phyloP scores from a whole-genome alignment of 2,888 invertebrate species.

The Neoaliturus tenellus region DNA sequence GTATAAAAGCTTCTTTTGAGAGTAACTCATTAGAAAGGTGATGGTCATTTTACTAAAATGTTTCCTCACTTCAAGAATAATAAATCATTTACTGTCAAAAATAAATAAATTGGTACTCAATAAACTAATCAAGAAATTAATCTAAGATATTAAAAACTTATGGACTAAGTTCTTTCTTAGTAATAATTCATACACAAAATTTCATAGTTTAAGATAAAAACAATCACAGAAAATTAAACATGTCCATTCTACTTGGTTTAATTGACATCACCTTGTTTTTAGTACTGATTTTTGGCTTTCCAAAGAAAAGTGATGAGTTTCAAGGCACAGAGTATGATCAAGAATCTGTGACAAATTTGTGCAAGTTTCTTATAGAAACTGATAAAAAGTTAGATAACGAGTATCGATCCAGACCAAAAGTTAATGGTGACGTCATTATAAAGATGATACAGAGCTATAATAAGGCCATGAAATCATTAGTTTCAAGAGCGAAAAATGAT shows the following conservation, averaged over 20 bases:
- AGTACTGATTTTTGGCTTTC: background rate
- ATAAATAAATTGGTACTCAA: too few species aligned
- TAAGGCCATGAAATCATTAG: background rate
- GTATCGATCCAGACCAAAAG: conserved; percentile 14
- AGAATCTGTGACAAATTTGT: background rate
- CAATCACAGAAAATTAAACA: background rate
- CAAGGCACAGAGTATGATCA: background rate
- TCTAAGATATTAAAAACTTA: background rate
- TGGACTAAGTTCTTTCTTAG: background rate
- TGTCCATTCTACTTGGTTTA: background rate
- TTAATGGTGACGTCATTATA: background rate
- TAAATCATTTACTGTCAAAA: too few species aligned
- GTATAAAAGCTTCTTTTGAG: too few species aligned
- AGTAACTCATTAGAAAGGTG: too few species aligned
- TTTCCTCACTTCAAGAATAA: too few species aligned
- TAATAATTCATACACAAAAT: background rate
- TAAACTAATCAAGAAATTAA: background rate
- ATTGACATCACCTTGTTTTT: background rate
- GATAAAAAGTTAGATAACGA: background rate
- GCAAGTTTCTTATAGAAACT: conserved; percentile 18
- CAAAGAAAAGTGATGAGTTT: background rate
- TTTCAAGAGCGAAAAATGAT: background rate
- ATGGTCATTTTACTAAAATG: too few species aligned
- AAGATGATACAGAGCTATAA: background rate
- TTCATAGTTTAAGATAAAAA: background rate